phyloP scores from a whole-genome alignment of 64 coral and sea anemone species.

The Stichodactyla helianthus region DNA sequence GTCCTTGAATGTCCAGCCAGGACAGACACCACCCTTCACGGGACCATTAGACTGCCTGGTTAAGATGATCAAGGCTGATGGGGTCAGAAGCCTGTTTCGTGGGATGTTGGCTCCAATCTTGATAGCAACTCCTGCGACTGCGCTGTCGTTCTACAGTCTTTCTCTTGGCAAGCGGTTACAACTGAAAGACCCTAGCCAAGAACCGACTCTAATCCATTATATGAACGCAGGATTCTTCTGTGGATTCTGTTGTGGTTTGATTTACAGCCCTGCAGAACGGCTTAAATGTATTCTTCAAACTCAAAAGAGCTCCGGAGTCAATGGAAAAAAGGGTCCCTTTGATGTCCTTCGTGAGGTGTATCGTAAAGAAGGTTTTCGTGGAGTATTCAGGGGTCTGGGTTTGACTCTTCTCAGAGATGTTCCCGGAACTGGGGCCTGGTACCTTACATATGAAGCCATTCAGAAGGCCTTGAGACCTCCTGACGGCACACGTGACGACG shows the following conservation, averaged over 20 bases:
- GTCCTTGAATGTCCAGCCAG: not conserved
- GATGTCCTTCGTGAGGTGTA: slow-evolving; percentile 39
- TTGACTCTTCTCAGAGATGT: slow-evolving; percentile 42
- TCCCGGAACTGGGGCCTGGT: slow-evolving; percentile 46
- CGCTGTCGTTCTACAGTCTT: slow-evolving; percentile 57
- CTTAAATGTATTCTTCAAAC: slow-evolving; percentile 76
- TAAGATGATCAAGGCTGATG: slow-evolving; percentile 35
- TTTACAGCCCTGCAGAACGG: slow-evolving; percentile 47
- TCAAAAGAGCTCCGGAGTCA: slow-evolving; percentile 25
- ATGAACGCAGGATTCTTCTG: slow-evolving; percentile 55
- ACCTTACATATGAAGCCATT: slow-evolving; percentile 64
- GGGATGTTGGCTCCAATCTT: slow-evolving; percentile 59
- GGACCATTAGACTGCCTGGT: slow-evolving; percentile 38
- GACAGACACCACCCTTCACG: not conserved
- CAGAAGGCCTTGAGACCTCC: slow-evolving; percentile 22
- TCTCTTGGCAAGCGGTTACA: slow-evolving; percentile 55
- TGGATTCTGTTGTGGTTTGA: slow-evolving; percentile 27
- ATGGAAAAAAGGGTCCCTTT: slow-evolving; percentile 34
- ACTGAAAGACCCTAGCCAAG: slow-evolving; percentile 4
- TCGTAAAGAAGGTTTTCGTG: slow-evolving; percentile 53
- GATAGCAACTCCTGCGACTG: slow-evolving; percentile 48
- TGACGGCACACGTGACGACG: slow-evolving; percentile 47
- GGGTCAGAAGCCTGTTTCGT: slow-evolving; percentile 33
- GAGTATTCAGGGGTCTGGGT: slow-evolving; percentile 45
- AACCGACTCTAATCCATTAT: slow-evolving; percentile 40